Base-by-base conservation (phyloP, 1,140 invertebrate species). In the Drosophila tani region DNA sequence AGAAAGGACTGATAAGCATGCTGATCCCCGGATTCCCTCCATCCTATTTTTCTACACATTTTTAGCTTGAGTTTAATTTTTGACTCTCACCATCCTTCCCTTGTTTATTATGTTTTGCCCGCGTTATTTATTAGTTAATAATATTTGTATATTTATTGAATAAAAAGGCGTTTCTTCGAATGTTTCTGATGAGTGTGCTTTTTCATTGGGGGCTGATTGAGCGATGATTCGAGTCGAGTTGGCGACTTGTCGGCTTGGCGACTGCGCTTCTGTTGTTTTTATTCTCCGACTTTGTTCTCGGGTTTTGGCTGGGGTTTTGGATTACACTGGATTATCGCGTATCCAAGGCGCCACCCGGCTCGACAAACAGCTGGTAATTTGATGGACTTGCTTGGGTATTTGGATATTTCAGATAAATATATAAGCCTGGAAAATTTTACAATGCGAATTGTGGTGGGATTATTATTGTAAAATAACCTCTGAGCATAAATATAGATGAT, bases 161-260 rank as follows among this genome's bases (percentile, higher is more conserved):
- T 73, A 73, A 73, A 70, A 73, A 73, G 67, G 69, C 69, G 67
- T 73, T 73, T 60, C 67, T 50, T 35, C 41, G 19, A 51, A 21
- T 11, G 19, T 59, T 73, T 71, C 45, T 73, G 69, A 60, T 73
- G 69, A 73, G 69, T 73, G 53, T 73, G 68, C 69, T 46, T 73
- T 73, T 73, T 27, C 38, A 29, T 73, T 73, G 53, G 45, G 35
- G 29, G 45, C 46, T 21, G 38, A 73, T 59, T 50, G 67, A 68
- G 38, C 55, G 45, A 47, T 70, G 59, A 65, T 45, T 35, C 65
- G 65, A 71, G 67, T 73, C 55, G 69, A 59, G 38, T 32, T 71
- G 38, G 21, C 51, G 46, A 29, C 53, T 62, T 50, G 66, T 73
- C 53, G 69, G 41, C 21, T 32, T 73, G 46, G 21, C 53, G 46